These are phyloP conservation scores for Callitettix versicolor DNA, from an alignment of 1,140 invertebrate genomes.

Conservation along the genomic window DNA sequence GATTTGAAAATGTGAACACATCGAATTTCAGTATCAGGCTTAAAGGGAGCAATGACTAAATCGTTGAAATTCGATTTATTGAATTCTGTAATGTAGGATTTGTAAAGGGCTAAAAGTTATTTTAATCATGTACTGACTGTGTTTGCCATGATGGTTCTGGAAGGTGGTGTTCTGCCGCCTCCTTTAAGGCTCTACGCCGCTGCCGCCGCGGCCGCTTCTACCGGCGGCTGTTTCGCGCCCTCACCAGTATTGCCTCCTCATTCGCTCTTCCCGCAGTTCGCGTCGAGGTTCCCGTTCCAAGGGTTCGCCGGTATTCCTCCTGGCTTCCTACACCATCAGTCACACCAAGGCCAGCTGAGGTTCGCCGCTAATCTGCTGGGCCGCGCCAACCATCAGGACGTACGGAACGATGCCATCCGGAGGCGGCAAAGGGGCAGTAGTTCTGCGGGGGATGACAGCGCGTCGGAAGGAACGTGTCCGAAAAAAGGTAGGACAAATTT, in stretches of 20 bases:
- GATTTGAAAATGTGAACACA: too few relatives aligned
- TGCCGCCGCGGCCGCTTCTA: slow-evolving; percentile 21
- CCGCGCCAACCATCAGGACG: background rate
- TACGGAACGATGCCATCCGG: background rate
- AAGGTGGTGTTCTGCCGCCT: slow-evolving; percentile 19
- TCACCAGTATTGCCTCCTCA: slow-evolving; percentile 19
- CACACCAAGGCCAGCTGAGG: slow-evolving; percentile 5
- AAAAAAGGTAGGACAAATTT: slow-evolving; percentile 26
- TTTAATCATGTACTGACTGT: too few relatives aligned
- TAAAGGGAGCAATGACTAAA: too few relatives aligned
- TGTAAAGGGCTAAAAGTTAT: too few relatives aligned
- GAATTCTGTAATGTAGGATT: too few relatives aligned
- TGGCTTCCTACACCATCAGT: slow-evolving; percentile 21
- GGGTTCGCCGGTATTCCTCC: slow-evolving; percentile 16
- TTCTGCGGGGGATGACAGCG: too few relatives aligned
- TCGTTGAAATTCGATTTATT: too few relatives aligned
- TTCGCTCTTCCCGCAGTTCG: slow-evolving; percentile 21
- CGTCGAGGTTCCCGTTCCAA: slow-evolving; percentile 18
- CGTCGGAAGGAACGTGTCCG: slow-evolving; percentile 18
- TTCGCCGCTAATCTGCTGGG: slow-evolving; percentile 13
- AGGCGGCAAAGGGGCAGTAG: background rate
- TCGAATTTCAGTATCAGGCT: too few relatives aligned
- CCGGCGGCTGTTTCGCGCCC: slow-evolving; percentile 11
- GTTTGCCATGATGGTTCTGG: slow-evolving; percentile 25
- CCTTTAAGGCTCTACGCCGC: slow-evolving; percentile 23